Percentiles rank a stretch among this genome's conserved stretches.
phyloP scores from a whole-genome alignment of 2,797 vertebrate species.

The Eulemur rubriventer region DNA sequence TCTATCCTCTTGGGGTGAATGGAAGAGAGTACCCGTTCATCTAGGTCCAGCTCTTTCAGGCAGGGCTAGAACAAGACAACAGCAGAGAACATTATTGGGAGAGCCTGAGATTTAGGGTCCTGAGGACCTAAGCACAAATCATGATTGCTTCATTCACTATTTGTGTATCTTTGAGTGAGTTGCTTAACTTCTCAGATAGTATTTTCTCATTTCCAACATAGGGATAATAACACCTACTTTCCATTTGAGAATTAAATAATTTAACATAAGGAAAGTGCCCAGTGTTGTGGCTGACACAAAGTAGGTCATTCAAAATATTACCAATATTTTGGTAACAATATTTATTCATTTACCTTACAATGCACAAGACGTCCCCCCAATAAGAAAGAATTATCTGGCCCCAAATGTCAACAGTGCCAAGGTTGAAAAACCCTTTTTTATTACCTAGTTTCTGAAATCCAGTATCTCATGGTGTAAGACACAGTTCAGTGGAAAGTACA shows the following conservation, averaged over 20 bases:
- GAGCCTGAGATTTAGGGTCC: not conserved
- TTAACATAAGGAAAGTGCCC: not conserved
- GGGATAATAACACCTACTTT: not conserved
- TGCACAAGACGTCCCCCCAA: not conserved
- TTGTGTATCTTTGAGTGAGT: not conserved
- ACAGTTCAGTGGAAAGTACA: not conserved
- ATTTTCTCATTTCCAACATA: not conserved
- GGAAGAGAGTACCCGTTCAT: not conserved
- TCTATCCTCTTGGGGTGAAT: too few species aligned
- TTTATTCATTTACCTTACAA: not conserved
- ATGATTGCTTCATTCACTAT: not conserved
- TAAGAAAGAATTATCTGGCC: not conserved
- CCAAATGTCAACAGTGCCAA: not conserved
- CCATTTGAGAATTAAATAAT: not conserved
- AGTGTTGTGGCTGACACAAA: not conserved
- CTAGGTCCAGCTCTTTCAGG: not conserved
- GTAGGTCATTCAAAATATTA: not conserved
- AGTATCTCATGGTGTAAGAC: accelerated
- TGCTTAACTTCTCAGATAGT: not conserved
- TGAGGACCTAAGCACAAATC: not conserved
- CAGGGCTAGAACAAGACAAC: not conserved
- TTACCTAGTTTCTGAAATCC: not conserved
- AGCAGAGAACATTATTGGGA: not conserved
- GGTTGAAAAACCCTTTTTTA: not conserved
- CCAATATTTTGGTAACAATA: not conserved